A percentile compares a stretch with the other conserved stretches of the same genome.
phyloP scores from a whole-genome alignment of 2,888 invertebrate species.

The Amitus sp. region DNA sequence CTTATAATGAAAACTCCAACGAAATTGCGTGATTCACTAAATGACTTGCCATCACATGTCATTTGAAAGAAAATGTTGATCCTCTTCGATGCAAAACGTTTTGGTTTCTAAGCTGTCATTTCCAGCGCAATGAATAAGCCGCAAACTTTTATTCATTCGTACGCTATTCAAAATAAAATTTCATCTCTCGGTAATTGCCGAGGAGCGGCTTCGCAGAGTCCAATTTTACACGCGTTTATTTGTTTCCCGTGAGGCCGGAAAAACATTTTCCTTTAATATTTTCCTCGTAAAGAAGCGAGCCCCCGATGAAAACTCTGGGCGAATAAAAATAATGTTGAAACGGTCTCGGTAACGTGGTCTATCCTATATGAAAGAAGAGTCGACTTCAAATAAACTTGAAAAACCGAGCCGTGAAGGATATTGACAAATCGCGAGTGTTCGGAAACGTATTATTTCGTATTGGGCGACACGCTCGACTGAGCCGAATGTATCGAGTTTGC shows the following conservation, averaged over 20 bases:
- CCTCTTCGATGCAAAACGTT: too few relatives aligned
- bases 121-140: too few relatives aligned
- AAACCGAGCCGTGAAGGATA: slow-evolving; percentile 24
- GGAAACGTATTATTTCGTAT: slow-evolving; percentile 30
- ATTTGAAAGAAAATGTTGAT: too few relatives aligned
- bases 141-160: too few relatives aligned
- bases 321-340: slow-evolving; percentile 23
- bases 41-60: too few relatives aligned
- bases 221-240: slow-evolving; percentile 14
- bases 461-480: slow-evolving; percentile 22
- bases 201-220: not conserved
- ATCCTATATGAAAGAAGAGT: slow-evolving; percentile 8
- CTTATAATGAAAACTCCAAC: too few relatives aligned
- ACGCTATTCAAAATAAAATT: too few relatives aligned
- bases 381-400: slow-evolving; percentile 26
- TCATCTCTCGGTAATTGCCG: too few relatives aligned
- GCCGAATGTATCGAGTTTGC: slow-evolving; percentile 14
- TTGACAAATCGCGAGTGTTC: slow-evolving; percentile 26
- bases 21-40: too few relatives aligned
- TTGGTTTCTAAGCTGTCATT: too few relatives aligned
- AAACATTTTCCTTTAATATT: slow-evolving; percentile 33
- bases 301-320: slow-evolving; percentile 29
- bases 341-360: slow-evolving; percentile 8
- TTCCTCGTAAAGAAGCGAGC: slow-evolving; percentile 9
- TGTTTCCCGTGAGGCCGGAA: slow-evolving; percentile 15